These are phyloP conservation scores for Drosophila paramelanica DNA, from an alignment of 2,888 invertebrate genomes.

Conservation along the genomic window DNA sequence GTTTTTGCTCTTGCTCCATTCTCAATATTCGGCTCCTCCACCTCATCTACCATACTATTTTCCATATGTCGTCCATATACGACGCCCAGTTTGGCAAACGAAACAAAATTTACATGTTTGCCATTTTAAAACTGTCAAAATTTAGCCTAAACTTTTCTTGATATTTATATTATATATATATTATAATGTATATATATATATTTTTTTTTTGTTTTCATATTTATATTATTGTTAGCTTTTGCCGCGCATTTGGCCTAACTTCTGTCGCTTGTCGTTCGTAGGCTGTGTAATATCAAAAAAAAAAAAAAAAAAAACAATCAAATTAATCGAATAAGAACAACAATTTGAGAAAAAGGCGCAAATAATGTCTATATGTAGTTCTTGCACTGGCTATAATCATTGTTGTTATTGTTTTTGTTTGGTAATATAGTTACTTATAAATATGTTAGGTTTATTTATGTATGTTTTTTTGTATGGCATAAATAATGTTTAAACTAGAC, in stretches of 20 bases:
- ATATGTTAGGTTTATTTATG: slow-evolving; percentile 73
- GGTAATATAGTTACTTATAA: slow-evolving; percentile 66
- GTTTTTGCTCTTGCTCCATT: slow-evolving; percentile 24
- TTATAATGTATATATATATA: slow-evolving; percentile 34
- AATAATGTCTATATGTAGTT: slow-evolving; percentile 54
- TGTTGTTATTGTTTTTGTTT: slow-evolving; percentile 48
- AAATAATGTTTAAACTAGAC: slow-evolving; percentile 62
- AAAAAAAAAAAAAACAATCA: too few relatives aligned
- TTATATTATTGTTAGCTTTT: slow-evolving; percentile 67
- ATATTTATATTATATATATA: slow-evolving; percentile 63
- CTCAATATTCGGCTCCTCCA: slow-evolving; percentile 43
- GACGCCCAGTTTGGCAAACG: slow-evolving; percentile 76
- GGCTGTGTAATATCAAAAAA: slow-evolving; percentile 18
- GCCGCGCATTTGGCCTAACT: slow-evolving; percentile 50
- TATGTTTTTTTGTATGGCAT: slow-evolving; percentile 61
- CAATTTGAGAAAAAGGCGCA: slow-evolving; percentile 54
- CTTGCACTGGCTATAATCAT: slow-evolving; percentile 47
- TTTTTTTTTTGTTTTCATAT: slow-evolving; percentile 48
- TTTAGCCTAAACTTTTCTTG: slow-evolving; percentile 60
- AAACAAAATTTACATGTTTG: slow-evolving; percentile 73
- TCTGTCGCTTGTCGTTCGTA: slow-evolving; percentile 31
- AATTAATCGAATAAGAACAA: slow-evolving; percentile 19
- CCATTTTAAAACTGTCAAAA: slow-evolving; percentile 65
- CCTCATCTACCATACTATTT: slow-evolving; percentile 37
- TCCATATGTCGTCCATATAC: slow-evolving; percentile 56